A percentile compares a stretch with the other conserved stretches of the same genome.
Evolutionary conservation across 2,113 vertebrate genomes (phyloP).

Genomic region (Jacana jacana): DNA sequence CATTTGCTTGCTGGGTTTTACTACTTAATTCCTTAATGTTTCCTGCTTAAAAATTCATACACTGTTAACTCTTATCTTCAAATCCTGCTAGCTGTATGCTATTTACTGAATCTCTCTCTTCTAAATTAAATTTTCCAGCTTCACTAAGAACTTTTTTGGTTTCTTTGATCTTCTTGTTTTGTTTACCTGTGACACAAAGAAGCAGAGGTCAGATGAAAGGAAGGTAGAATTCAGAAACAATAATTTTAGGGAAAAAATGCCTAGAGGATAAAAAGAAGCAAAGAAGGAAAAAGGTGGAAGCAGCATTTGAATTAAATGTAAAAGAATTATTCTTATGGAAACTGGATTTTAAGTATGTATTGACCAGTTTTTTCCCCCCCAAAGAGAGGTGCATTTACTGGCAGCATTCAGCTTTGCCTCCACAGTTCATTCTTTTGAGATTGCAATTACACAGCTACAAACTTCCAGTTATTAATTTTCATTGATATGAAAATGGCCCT

Average conservation of each 20-base stretch:
- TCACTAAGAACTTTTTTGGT: neutral
- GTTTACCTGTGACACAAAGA: neutral
- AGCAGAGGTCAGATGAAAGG: neutral
- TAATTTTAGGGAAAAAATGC: neutral
- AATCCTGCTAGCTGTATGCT: neutral
- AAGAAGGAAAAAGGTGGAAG: neutral
- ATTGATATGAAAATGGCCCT: neutral
- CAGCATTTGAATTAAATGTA: neutral
- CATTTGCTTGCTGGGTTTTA: neutral
- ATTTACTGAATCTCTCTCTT: neutral
- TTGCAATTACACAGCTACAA: neutral
- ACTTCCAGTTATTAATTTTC: neutral
- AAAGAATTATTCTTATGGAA: neutral
- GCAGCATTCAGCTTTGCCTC: neutral
- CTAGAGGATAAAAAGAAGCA: neutral
- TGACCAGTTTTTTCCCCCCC: neutral
- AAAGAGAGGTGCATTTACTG: neutral
- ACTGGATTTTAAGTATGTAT: neutral
- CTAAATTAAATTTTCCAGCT: neutral
- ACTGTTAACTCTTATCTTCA: neutral
- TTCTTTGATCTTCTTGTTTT: neutral
- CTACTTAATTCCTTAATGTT: neutral
- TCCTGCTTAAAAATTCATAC: neutral
- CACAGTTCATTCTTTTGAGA: neutral
- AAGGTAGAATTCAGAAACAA: neutral